phyloP scores from a whole-genome alignment of 2,888 invertebrate species.

The Hypselothyrea guttata region DNA sequence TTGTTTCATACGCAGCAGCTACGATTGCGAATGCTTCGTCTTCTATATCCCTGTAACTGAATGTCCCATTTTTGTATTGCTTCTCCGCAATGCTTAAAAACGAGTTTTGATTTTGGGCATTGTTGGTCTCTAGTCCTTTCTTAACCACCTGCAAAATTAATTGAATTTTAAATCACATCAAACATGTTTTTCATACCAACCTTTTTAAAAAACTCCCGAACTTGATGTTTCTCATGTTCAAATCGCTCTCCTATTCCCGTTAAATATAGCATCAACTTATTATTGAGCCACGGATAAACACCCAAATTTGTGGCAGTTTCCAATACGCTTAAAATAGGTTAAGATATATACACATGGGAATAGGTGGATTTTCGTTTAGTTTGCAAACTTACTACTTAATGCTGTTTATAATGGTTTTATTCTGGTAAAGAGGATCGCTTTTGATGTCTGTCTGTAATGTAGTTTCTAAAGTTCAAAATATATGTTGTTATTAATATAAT shows the following conservation, averaged over 20 bases:
- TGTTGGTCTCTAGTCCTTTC: constrained; percentile 30
- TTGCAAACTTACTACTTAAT: not conserved
- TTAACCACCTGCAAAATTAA: no score
- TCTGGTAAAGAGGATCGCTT: constrained; percentile 1
- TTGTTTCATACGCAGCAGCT: constrained; percentile 76
- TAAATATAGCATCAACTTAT: constrained; percentile 1
- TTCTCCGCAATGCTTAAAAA: constrained; percentile 59
- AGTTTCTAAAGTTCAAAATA: constrained; percentile 8
- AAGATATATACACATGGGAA: no score
- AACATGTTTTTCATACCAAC: no score
- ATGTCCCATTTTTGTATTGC: constrained; percentile 46
- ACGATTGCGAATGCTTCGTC: constrained; percentile 69
- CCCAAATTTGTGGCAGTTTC: constrained; percentile 38
- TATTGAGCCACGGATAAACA: constrained; percentile 65
- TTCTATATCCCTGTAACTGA: constrained; percentile 62
- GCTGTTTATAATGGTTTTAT: constrained; percentile 1
- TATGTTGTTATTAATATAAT: not conserved
- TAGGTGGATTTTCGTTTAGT: no score
- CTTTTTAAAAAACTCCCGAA: constrained; percentile 57
- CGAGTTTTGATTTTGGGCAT: constrained; percentile 5
- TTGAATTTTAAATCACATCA: no score
- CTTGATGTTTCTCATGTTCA: constrained; percentile 41
- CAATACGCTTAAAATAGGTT: no score
- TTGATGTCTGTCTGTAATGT: constrained; percentile 12
- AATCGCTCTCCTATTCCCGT: constrained; percentile 50